Evolutionary conservation across 1,140 invertebrate genomes (phyloP), one percentile per base, ranked within the genome.

Genomic region (Drusus annulatus): DNA sequence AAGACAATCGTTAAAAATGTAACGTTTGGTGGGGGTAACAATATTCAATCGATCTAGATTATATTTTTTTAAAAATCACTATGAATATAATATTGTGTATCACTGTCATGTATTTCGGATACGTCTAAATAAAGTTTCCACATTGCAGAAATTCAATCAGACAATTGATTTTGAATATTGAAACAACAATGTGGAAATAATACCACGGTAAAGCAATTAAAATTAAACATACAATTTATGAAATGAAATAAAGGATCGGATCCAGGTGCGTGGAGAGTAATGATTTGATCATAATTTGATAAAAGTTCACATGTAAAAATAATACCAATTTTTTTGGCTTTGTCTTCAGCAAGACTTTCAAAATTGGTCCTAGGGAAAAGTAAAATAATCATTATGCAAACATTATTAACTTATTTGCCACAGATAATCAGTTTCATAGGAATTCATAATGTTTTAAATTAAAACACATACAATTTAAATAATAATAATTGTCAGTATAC

Each of bases 381-480:
- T 45, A 45, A 28, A 45, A 45, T 45, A 45, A 45, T 45, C 10
- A 45, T 45, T 13, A 45, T 68, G 23, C 63, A 68, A 68, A 13
- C 25, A 17, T 68, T 17, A 36, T 45, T 45, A 45, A 45, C 36
- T 68, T 17, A 68, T 31, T 31, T 36, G 63, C 28, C 63, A 68
- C 13, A 17, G 54, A 8, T 36, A 8, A 36, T 68, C 63, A 45
- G 23, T 19, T 45, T 45, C 63, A 60, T 36, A 28, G 28, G 13
- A 68, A 31, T 31, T 45, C 56, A 60, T 60, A 19, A 60, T 8
- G 23, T 60, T 56, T 60, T 60, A 60, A 60, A 60, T 60, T 13
- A 60, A 60, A 60, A 60, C 56, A 60, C n/a, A 60, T 60, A 60
- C 56, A 68, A 36, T n/a, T 68, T 71, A 19, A 71, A 69, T 21